These are phyloP conservation scores for Eilema sororculum DNA, from an alignment of 2,888 invertebrate genomes.

Conservation along the genomic window DNA sequence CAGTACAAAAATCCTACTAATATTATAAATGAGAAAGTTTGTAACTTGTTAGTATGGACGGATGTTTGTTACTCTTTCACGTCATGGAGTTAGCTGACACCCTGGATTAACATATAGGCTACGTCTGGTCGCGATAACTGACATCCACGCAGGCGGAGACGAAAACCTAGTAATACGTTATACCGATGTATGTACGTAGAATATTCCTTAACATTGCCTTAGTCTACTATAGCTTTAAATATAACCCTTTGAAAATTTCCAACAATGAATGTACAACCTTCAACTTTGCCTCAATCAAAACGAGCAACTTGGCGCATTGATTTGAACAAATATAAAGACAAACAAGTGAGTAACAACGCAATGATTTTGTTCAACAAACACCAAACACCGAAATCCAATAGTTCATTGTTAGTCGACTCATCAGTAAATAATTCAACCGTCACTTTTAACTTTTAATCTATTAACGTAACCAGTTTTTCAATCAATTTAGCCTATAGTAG, in stretches of 20 bases:
- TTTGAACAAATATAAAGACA: conserved; percentile 1
- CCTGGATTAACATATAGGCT: too few relatives aligned
- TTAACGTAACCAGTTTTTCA: not conserved
- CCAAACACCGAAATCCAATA: not conserved
- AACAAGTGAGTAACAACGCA: conserved; percentile 2
- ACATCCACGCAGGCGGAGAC: too few relatives aligned
- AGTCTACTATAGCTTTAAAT: not conserved
- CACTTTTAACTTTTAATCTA: not conserved
- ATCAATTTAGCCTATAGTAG: too few relatives aligned
- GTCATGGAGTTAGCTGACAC: too few relatives aligned
- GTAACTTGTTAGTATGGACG: too few relatives aligned
- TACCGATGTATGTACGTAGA: too few relatives aligned
- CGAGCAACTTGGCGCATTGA: conserved; percentile 2
- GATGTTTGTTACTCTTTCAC: too few relatives aligned
- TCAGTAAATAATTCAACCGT: not conserved
- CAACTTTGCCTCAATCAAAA: not conserved
- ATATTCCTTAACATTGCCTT: not conserved
- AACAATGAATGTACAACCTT: not conserved
- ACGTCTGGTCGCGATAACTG: too few relatives aligned
- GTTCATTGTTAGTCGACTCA: not conserved
- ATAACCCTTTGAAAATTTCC: not conserved
- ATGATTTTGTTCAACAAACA: not conserved
- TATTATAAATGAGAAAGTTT: too few relatives aligned
- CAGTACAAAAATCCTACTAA: too few relatives aligned
- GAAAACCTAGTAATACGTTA: too few relatives aligned